Evolutionary conservation across 2,888 invertebrate species (phyloP).

Genomic region (Chymomyza amoena): DNA sequence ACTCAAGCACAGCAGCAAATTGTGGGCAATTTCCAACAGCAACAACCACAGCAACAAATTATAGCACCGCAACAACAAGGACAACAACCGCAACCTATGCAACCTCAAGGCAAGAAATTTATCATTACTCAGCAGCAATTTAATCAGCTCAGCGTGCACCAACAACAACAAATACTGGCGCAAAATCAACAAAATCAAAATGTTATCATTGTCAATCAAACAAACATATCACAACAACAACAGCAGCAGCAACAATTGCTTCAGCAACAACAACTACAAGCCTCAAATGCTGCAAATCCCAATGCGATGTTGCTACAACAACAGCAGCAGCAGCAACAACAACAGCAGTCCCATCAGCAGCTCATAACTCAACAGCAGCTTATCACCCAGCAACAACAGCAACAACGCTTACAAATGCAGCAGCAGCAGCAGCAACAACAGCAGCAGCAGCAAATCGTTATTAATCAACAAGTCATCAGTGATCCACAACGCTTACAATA

Average conservation of each 20-base stretch:
- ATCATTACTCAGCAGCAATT: slow-evolving; percentile 83
- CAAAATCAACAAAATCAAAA: slow-evolving; percentile 79
- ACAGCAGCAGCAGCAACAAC: slow-evolving; percentile 54
- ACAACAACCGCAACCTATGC: slow-evolving; percentile 61
- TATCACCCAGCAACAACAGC: slow-evolving; percentile 35
- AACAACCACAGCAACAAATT: slow-evolving; percentile 34
- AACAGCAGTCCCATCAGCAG: slow-evolving; percentile 58
- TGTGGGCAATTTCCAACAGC: slow-evolving; percentile 5
- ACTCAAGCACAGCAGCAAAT: slow-evolving; percentile 30
- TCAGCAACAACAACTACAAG: slow-evolving; percentile 51
- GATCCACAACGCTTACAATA: slow-evolving; percentile 77
- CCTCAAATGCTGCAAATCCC: slow-evolving; percentile 33
- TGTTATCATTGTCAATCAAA: slow-evolving; percentile 77
- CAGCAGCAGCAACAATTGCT: slow-evolving; percentile 49
- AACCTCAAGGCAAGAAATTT: slow-evolving; percentile 72
- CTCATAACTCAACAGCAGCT: slow-evolving; percentile 1
- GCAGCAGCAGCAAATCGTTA: slow-evolving; percentile 76
- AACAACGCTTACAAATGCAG: slow-evolving; percentile 74
- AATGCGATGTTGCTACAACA: slow-evolving; percentile 34
- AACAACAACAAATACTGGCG: slow-evolving; percentile 79
- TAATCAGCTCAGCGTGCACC: slow-evolving; percentile 83
- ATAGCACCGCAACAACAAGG: slow-evolving; percentile 54
- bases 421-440: slow-evolving; percentile 74
- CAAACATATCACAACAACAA: slow-evolving; percentile 76
- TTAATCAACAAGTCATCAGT: slow-evolving; percentile 77